phyloP scores from a whole-genome alignment of 2,797 vertebrate species.

The Lithobates sylvaticus region DNA sequence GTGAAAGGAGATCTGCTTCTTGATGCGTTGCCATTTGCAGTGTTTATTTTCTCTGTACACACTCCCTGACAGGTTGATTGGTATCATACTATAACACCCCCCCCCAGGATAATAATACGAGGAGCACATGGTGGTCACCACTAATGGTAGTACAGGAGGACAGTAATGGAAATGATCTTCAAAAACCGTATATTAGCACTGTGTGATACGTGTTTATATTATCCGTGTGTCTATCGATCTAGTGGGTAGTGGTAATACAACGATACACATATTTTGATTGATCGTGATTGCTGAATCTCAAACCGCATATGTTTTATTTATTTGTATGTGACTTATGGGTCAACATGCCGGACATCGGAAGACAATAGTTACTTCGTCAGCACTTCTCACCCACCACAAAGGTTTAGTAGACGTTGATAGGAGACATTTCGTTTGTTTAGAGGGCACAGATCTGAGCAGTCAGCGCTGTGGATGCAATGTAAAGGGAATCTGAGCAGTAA shows the following conservation, averaged over 20 bases:
- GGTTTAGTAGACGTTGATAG: neutral
- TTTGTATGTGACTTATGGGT: neutral
- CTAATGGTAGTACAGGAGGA: neutral
- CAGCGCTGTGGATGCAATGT: neutral
- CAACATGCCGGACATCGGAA: neutral
- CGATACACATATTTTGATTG: too few species aligned
- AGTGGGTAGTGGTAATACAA: too few species aligned
- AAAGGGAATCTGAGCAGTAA: neutral
- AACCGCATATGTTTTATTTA: too few species aligned
- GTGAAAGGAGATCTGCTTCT: neutral
- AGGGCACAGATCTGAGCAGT: neutral
- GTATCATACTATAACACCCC: neutral
- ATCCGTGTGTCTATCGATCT: too few species aligned
- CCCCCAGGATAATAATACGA: neutral
- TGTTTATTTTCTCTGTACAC: constrained; percentile 12
- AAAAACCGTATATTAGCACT: neutral
- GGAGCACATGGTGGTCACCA: neutral
- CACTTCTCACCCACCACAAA: neutral
- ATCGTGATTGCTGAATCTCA: too few species aligned
- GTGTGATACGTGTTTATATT: neutral
- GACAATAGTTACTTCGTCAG: neutral
- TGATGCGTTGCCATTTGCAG: neutral
- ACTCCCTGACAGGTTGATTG: constrained; percentile 9
- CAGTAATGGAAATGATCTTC: neutral
- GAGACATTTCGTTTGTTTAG: neutral